A percentile compares a stretch with the other conserved stretches of the same genome.
These are phyloP conservation scores for Aspidiotus rigidus DNA, from an alignment of 2,888 invertebrate genomes.

Conservation along the genomic window DNA sequence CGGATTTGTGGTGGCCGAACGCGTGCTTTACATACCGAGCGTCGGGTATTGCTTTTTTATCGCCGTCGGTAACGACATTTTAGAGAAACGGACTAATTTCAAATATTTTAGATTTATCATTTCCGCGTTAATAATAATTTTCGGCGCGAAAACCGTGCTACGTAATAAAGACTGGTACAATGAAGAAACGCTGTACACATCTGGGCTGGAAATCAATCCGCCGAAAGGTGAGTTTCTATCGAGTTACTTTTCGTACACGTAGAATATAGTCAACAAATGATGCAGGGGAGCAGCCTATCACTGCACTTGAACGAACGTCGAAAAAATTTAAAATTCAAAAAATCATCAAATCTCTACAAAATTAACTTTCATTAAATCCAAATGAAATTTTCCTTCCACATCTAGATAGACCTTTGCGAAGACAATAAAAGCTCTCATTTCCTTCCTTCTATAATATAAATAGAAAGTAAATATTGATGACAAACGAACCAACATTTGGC, in stretches of 20 bases:
- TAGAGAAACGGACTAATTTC: constrained; percentile 32
- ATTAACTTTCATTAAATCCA: too few species aligned
- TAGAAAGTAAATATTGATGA: too few species aligned
- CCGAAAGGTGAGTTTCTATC: constrained; percentile 73
- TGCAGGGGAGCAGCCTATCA: too few species aligned
- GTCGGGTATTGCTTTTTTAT: constrained; percentile 87
- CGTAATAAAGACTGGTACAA: constrained; percentile 86
- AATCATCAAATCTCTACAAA: too few species aligned
- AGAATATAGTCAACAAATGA: too few species aligned
- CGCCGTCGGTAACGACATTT: constrained; percentile 58
- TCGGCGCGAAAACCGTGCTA: constrained; percentile 62
- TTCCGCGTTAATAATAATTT: constrained; percentile 56
- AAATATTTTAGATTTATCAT: constrained; percentile 37
- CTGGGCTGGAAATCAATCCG: constrained; percentile 85
- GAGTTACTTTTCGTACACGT: not conserved
- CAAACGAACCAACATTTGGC: too few species aligned
- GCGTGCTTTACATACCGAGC: constrained; percentile 90
- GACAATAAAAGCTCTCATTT: too few species aligned
- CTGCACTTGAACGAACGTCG: too few species aligned
- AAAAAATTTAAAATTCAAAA: too few species aligned
- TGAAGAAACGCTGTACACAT: constrained; percentile 84
- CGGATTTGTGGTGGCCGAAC: constrained; percentile 94
- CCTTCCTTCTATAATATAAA: too few species aligned
- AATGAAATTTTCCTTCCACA: too few species aligned
- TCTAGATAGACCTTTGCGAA: too few species aligned